A percentile compares a stretch with the other conserved stretches of the same genome.
Conservation (phyloP, 2,113 vertebrate genomes). For the Chaetura pelagica region DNA sequence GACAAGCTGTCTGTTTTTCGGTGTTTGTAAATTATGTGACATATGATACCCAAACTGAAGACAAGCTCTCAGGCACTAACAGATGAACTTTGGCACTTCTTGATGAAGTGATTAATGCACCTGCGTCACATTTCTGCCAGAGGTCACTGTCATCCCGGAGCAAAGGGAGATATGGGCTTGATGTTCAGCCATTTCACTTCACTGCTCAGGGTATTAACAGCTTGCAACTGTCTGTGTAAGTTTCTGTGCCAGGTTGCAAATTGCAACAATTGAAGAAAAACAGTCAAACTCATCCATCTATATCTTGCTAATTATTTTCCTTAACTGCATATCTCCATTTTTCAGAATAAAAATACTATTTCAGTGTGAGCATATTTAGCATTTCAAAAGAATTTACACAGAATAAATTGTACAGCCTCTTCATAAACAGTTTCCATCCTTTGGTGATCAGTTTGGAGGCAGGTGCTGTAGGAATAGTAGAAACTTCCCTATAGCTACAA, state of each 20-base stretch:
- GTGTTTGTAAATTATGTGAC: slow-evolving; percentile 28
- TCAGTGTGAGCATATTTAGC: not conserved
- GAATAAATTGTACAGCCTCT: not conserved
- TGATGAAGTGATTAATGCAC: slow-evolving; percentile 27
- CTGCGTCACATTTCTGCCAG: slow-evolving; percentile 27
- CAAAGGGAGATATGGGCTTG: not conserved
- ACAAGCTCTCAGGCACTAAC: not conserved
- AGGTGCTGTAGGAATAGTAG: not conserved
- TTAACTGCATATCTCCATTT: not conserved
- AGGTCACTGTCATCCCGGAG: slow-evolving; percentile 40
- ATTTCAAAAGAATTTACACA: not conserved
- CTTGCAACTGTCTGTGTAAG: not conserved
- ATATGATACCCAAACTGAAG: slow-evolving; percentile 3
- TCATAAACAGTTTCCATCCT: not conserved
- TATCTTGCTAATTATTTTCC: not conserved
- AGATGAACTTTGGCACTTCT: slow-evolving; percentile 45
- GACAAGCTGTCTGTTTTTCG: not conserved
- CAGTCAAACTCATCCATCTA: not conserved
- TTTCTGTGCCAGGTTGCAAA: not conserved
- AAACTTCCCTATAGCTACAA: not conserved
- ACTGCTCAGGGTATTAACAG: not conserved
- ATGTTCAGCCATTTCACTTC: not conserved
- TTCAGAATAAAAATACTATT: not conserved
- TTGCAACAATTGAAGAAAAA: not conserved
- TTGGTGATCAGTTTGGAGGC: not conserved